Base-by-base conservation (phyloP, 2,888 invertebrate species). In the Cecidostiba fungosa region DNA sequence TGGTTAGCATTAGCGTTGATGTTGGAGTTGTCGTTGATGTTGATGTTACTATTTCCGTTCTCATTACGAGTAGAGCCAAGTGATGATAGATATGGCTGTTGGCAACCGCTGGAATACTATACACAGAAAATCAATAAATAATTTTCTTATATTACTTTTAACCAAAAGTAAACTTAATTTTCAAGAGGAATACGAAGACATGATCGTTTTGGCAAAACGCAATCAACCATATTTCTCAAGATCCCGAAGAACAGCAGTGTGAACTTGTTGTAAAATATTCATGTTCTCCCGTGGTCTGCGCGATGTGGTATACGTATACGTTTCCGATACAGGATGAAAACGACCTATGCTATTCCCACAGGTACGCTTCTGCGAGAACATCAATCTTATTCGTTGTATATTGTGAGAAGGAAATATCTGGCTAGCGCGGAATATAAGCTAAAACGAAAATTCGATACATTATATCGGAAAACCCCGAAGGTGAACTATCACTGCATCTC, bases 361-460 rank as follows among this genome's bases (percentile, higher is more conserved):
- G 77, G 66, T 59, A 32, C 29, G 62, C 8, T 43, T 43, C 72
- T 43, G 12, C 23, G 39, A 23, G 72, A 43, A 23, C 72, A 72
- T 72, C 72, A 72, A 72, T 72, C 39, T 72, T 72, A 43, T 72
- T 72, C 72, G 43, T 72, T 43, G 39, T 23, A 72, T 72, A 43
- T 12, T 43, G 43, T 26, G 72, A 39, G 43, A 72, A 39, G 43
- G 43, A 43, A 72, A 43, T 72, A 72, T 43, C 39, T 43, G 23
- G 14, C 14, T 72, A 23, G 39, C 39, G 39, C 39, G 72, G 43
- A 43, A 72, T 72, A 23, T 26, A 12, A n/a, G 72, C 39, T 43
- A 14, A 72, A 23, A n/a, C 26, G 72, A 43, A 72, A 72, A 72
- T 23, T 36, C 39, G 72, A 72, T 72, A 23, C 23, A 72, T 72